Conservation (phyloP, 2,113 vertebrate species). For the Sakesphorus luctuosus region DNA sequence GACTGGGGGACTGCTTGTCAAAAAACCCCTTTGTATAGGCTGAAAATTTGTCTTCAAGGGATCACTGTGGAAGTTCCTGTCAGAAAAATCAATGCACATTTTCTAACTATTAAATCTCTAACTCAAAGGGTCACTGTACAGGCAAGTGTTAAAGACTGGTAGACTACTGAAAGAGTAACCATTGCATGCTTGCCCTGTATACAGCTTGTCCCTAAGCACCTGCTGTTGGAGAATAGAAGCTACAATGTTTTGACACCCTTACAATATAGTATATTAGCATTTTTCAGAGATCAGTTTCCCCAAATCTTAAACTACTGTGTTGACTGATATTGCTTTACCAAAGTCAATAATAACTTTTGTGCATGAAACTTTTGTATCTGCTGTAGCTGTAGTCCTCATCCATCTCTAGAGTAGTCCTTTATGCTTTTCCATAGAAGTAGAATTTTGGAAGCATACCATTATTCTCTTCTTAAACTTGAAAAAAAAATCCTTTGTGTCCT, state of each 20-base stretch:
- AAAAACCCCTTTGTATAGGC: neutral
- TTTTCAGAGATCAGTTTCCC: neutral
- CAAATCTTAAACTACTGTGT: neutral
- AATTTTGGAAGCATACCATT: neutral
- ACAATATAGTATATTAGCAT: neutral
- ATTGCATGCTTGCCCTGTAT: neutral
- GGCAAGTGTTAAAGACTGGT: neutral
- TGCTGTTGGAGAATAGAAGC: neutral
- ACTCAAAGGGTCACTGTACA: neutral
- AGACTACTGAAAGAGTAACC: neutral
- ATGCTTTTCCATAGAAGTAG: neutral
- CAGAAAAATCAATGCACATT: neutral
- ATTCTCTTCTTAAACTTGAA: neutral
- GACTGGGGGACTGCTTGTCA: neutral
- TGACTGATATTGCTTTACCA: neutral
- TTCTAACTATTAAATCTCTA: neutral
- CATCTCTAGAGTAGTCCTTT: neutral
- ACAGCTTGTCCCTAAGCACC: neutral
- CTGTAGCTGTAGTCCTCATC: neutral
- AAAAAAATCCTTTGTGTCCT: neutral
- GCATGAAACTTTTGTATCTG: neutral
- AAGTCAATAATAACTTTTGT: neutral
- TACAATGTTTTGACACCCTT: neutral
- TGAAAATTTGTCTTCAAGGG: neutral
- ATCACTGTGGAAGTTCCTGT: neutral